Evolutionary conservation across 2,113 vertebrate species (phyloP), one percentile per base, ranked within the genome.

Genomic region (Hydrolagus affinis): DNA sequence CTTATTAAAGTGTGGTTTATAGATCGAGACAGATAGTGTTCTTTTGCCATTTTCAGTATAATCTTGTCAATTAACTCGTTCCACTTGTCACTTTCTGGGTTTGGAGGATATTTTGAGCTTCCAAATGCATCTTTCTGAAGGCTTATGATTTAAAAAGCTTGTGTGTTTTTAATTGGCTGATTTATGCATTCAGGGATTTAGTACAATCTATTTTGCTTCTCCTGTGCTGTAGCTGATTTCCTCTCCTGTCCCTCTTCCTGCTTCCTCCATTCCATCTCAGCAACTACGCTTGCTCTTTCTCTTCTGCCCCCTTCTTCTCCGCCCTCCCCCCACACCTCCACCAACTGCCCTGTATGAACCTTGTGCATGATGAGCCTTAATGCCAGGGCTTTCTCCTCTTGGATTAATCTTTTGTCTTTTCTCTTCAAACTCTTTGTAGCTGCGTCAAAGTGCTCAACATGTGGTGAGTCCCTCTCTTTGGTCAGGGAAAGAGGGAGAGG

Each of bases 401-500:
- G 92, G 96, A 95, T 95, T 95, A 95, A 95, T 93, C 90, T 95
- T 90, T 94, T 95, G 91, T 95, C 93, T 93, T 94, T 95, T 95
- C 93, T 97, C 94, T 95, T 93, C 94, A 94, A 95, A 95, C 93
- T 95, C 92, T 95, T 95, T 97, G 95, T 98, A 99, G 97, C 97
- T 99, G 97, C 97, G 96, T 99, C 97, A 99, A 99, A 99, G 98
- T 99, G 96, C 96, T 99, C 97, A 98, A 98, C 97, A 94, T 99
- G 96, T 99, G 97, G 97, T 99, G 97, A 98, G 97, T 99, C 96
- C 95, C 95, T 96, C 96, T 97, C 96, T 96, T 95, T 94, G 92
- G 96, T 95, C 94, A 95, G 95, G 92, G 92, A 92, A 86, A 91
- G 93, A 95, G 94, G 95, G 95, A 97, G 96, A 89, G 94, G 96